Evolutionary conservation across 2,113 vertebrate species (phyloP).

Genomic region (Excalfactoria chinensis): DNA sequence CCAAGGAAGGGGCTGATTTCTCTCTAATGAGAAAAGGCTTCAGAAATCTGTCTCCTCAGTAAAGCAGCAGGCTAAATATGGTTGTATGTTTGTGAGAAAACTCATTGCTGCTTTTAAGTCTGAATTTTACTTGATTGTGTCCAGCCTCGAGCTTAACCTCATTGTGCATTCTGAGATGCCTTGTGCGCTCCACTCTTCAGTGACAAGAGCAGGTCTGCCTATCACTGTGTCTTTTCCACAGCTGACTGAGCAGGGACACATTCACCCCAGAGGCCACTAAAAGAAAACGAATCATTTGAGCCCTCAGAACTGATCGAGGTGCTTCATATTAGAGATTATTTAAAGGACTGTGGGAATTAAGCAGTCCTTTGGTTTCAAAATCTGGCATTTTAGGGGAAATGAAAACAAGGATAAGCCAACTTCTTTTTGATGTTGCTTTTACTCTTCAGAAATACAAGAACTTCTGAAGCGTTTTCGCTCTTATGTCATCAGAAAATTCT

Average conservation of each 20-base stretch:
- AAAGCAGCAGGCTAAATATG: background rate
- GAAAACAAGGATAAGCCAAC: background rate
- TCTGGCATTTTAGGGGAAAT: background rate
- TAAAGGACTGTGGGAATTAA: background rate
- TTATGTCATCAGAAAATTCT: background rate
- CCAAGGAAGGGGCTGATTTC: background rate
- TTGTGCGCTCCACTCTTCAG: background rate
- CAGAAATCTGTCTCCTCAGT: background rate
- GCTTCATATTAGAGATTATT: background rate
- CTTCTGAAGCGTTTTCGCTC: background rate
- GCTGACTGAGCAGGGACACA: background rate
- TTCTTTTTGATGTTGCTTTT: background rate
- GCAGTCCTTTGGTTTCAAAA: background rate
- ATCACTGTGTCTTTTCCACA: background rate
- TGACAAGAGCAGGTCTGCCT: background rate
- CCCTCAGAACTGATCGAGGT: background rate
- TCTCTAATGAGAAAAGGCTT: background rate
- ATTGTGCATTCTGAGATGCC: background rate
- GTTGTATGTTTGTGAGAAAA: background rate
- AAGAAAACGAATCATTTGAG: background rate
- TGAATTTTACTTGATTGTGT: constrained; percentile 15
- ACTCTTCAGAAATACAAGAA: background rate
- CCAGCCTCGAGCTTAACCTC: constrained; percentile 5
- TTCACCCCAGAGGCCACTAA: background rate
- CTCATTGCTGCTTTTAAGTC: background rate